Conservation (phyloP, 2,888 invertebrate species). For the Troilus luridus region DNA sequence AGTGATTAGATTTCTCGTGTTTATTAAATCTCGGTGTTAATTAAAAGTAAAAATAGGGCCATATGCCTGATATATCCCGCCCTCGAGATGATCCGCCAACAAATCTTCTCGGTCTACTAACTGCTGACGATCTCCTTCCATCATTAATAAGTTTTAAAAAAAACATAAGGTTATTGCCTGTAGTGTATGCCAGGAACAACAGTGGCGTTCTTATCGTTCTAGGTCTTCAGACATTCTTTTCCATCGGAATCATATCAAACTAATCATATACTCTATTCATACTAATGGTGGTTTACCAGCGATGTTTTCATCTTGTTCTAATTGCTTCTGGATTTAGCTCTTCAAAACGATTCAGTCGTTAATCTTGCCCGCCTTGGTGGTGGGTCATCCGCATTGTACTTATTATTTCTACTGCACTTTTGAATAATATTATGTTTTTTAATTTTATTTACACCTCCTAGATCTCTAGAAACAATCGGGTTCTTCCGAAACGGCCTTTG, state of each 20-base stretch:
- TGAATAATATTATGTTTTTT: too few relatives aligned
- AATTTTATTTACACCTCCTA: too few relatives aligned
- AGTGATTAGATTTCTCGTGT: background rate
- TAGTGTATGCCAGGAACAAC: background rate
- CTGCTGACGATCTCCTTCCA: background rate
- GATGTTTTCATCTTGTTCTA: background rate
- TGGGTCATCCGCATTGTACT: background rate
- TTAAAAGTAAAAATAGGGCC: background rate
- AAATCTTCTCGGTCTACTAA: background rate
- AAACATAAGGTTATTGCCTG: background rate
- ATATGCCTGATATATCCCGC: background rate
- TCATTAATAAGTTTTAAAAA: background rate
- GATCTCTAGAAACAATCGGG: too few relatives aligned
- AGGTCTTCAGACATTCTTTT: background rate
- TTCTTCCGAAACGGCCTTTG: background rate
- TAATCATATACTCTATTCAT: too few relatives aligned
- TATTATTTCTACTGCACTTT: too few relatives aligned
- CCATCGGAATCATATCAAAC: too few relatives aligned
- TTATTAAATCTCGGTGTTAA: background rate
- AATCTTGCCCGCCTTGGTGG: background rate
- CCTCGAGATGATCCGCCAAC: background rate
- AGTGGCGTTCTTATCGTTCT: too few relatives aligned
- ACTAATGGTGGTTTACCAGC: background rate
- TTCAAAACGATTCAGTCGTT: background rate
- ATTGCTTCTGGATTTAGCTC: background rate